Percentiles rank a stretch among this genome's conserved stretches.
phyloP scores from a whole-genome alignment of 2,113 vertebrate genomes.

The Tetrax tetrax region DNA sequence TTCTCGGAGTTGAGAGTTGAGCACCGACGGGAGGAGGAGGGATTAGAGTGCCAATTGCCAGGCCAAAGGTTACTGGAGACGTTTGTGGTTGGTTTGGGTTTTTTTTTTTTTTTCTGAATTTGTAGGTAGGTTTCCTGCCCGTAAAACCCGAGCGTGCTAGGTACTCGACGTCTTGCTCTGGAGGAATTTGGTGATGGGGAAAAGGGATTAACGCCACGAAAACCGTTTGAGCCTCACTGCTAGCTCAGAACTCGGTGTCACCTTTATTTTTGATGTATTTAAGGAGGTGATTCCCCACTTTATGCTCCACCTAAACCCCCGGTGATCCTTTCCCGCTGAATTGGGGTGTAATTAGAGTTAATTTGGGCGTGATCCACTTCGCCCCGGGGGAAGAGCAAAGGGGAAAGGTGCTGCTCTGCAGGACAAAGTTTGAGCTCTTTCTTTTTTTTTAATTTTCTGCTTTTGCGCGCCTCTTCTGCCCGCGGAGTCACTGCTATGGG shows the following conservation, averaged over 20 bases:
- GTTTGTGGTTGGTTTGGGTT: not conserved
- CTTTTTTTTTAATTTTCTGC: not conserved
- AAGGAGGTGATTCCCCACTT: not conserved
- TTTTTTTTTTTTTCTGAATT: not conserved
- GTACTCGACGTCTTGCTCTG: fast-evolving
- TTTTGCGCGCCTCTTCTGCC: not conserved
- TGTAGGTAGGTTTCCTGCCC: not conserved
- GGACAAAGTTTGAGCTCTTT: not conserved
- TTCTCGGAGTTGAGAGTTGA: not conserved
- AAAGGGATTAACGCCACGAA: not conserved
- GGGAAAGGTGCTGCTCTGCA: not conserved
- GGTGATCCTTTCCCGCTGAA: not conserved
- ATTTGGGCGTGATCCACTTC: not conserved
- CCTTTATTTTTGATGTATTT: not conserved
- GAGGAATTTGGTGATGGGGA: fast-evolving
- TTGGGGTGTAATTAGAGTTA: not conserved
- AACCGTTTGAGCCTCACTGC: not conserved
- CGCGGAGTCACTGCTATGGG: fast-evolving
- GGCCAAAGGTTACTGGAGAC: not conserved
- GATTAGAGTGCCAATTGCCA: not conserved
- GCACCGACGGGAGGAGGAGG: no score
- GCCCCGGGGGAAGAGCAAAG: not conserved
- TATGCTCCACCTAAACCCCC: not conserved
- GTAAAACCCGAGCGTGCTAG: fast-evolving
- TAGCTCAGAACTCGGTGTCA: fast-evolving